These are phyloP conservation scores for Chrysina gloriosa DNA, from an alignment of 2,888 invertebrate species.

Conservation along the genomic window DNA sequence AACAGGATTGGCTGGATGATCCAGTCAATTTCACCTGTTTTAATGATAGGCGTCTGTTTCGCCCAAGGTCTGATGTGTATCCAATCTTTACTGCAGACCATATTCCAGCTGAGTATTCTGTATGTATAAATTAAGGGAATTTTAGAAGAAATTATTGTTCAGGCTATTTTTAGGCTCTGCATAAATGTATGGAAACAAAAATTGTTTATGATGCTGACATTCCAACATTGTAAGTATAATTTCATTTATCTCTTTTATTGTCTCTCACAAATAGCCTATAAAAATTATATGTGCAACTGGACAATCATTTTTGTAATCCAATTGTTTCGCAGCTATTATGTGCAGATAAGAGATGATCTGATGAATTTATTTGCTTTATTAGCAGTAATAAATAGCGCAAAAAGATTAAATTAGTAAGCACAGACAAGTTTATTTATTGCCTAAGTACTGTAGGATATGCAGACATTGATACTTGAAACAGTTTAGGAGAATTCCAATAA, in stretches of 20 bases:
- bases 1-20: constrained; percentile 64
- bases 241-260: constrained; percentile 8
- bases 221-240: constrained; percentile 75
- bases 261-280: background rate
- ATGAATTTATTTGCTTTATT: too few relatives aligned
- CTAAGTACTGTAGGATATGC: too few relatives aligned
- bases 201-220: constrained; percentile 74
- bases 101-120: constrained; percentile 70
- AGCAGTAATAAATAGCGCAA: too few relatives aligned
- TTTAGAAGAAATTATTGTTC: constrained; percentile 17
- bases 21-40: constrained; percentile 51
- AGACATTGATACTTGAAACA: too few relatives aligned
- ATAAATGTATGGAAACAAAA: constrained; percentile 75
- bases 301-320: too few relatives aligned
- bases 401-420: too few relatives aligned
- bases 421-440: too few relatives aligned
- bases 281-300: too few relatives aligned
- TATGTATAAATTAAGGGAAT: constrained; percentile 58
- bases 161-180: constrained; percentile 68
- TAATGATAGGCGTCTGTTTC: constrained; percentile 63
- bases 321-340: too few relatives aligned
- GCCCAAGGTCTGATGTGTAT: constrained; percentile 64
- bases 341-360: too few relatives aligned
- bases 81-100: constrained; percentile 68
- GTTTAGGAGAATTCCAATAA: too few relatives aligned